Evolutionary conservation across 2,888 invertebrate species (phyloP), one percentile per base, ranked within the genome.

Genomic region (Aleiodes testaceus): DNA sequence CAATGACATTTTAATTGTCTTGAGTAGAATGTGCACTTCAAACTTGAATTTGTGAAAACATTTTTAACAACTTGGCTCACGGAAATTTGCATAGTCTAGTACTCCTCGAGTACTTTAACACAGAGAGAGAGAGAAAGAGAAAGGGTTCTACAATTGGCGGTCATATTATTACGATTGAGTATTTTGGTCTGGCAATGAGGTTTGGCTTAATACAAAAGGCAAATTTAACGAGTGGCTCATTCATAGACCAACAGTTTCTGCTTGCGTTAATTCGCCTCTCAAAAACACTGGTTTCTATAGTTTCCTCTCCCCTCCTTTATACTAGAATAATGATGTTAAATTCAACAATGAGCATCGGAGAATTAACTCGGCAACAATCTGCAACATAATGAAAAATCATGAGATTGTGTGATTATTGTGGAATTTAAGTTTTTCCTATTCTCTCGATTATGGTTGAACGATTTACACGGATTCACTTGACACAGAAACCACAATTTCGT

Each of bases 171-270:
- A 52, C 20, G 42, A 44, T 52, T 44, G 42, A 22, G 71, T 45
- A 61, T 71, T 71, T 64, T 52, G 64, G 69, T 69, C 63, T 69
- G 44, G 69, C 69, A 69, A 66, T 71, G 71, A 66, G 66, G 47
- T 61, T 61, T 14, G 44, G 61, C 44, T 66, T 63, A 66, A 63
- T 61, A 71, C 71, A 71, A 71, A 70, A 71, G 71, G 61, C 61
- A 50, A 55, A 49, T 64, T 69, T 16, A n/a, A 42, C 44, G 61
- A 61, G 66, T 53, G 61, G 14, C 18, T 55, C 66, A 71, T 71
- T 66, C 59, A 68, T 63, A 22, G 18, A 36, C 18, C 44, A 26
- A 20, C 55, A 14, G 66, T 59, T 63, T 66, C 66, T 67, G 61
- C 50, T 16, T 52, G 49, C 52, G 50, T 66, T 64, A 42, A 26